Evolutionary conservation across 1,140 invertebrate genomes (phyloP), one percentile per base, ranked within the genome.

Genomic region (Papilio polyxenes): DNA sequence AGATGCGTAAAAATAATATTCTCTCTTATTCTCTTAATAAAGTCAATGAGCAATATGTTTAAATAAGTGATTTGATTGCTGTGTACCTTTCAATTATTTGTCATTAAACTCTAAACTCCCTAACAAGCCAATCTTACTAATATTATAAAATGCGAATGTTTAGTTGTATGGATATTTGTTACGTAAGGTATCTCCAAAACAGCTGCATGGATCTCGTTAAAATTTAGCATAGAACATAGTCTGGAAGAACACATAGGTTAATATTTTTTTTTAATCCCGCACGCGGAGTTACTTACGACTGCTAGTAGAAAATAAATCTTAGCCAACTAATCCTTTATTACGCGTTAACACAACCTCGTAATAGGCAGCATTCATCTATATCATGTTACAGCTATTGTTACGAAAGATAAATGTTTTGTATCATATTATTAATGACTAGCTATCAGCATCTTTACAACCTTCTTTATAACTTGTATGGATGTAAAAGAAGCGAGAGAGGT

Each of bases 261-360:
- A 17, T 20, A 7, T 8, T n/a, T 59, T 20, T n/a, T 59, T 59
- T 59, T n/a, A n/a, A 9, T 59, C 13, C 51, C 51, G 51, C 13
- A 3, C 4, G 15, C 51, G 51, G 15, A 15, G 51, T 53, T 13
- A 13, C 51, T 13, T 2, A 4, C 51, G 15, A 53, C 3, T 9
- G 51, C 10, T 53, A 31, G 20, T 65, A 65, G 11, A 23, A 65
- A 65, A 62, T 62, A 62, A 62, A 65, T 65, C 62, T 31, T 65
- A 65, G 9, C 11, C 62, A 9, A 23, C 20, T 23, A 31, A 65
- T 65, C 59, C 59, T 62, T 62, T 62, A n/a, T 62, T 62, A 59
- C n/a, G 51, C 15, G 59, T 62, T 62, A 20, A 62, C n/a, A 62
- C 59, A 53, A 53, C 51, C 51, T 62, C 59, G n/a, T 62, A 62